Percentiles rank a stretch among this genome's conserved stretches.
These are phyloP conservation scores for Caerostris darwini DNA, from an alignment of 1,140 invertebrate genomes.

Conservation along the genomic window DNA sequence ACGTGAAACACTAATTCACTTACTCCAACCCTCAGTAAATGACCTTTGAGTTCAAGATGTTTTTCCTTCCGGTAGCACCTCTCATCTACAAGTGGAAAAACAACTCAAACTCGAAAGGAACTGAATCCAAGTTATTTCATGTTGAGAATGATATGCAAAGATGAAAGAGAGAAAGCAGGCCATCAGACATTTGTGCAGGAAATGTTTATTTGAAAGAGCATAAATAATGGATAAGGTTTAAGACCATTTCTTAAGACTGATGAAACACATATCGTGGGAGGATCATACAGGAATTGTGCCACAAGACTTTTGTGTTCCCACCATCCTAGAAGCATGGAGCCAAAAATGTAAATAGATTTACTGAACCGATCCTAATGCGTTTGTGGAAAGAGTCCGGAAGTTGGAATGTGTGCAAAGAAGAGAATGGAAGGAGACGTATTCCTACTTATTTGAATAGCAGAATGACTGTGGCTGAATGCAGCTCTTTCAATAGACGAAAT, in stretches of 20 bases:
- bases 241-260: slow-evolving; percentile 20
- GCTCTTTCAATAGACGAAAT: too few species aligned
- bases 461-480: too few species aligned
- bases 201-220: too few species aligned
- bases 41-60: background rate
- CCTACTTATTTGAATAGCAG: too few species aligned
- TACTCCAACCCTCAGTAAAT: background rate
- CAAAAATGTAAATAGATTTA: background rate
- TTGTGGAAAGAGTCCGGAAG: background rate
- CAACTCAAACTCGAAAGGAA: background rate
- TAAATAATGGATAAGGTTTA: background rate
- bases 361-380: slow-evolving; percentile 5
- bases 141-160: slow-evolving; percentile 10
- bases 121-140: background rate
- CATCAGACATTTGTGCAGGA: too few species aligned
- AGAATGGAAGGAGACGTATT: too few species aligned
- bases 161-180: background rate
- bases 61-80: background rate
- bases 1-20: background rate
- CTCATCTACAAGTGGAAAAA: background rate
- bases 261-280: background rate
- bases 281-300: background rate
- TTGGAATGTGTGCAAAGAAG: too few species aligned
- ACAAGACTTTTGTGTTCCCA: background rate
- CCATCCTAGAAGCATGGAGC: background rate